A percentile compares a stretch with the other conserved stretches of the same genome.
Evolutionary conservation across 2,888 invertebrate genomes (phyloP).

Genomic region (Operophtera brumata): DNA sequence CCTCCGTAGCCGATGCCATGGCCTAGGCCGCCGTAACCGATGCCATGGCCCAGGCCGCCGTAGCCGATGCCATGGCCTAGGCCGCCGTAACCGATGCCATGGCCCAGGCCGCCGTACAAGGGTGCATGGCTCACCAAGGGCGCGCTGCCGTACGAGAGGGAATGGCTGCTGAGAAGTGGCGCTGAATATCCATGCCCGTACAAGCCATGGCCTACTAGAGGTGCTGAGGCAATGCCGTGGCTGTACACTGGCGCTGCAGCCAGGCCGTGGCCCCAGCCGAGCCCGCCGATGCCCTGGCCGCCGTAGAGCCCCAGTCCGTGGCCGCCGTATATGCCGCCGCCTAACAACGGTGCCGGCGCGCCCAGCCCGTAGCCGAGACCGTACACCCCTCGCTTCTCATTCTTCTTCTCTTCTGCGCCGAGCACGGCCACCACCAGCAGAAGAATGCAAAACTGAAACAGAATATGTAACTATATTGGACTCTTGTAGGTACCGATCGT

Average conservation of each 20-base stretch:
- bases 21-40: too few relatives aligned
- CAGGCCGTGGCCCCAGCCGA: slow-evolving; percentile 54
- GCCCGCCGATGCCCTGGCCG: slow-evolving; percentile 52
- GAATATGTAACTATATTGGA: too few relatives aligned
- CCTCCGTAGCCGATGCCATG: slow-evolving; percentile 33
- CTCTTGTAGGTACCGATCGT: too few relatives aligned
- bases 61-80: slow-evolving; percentile 49
- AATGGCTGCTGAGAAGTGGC: slow-evolving; percentile 37
- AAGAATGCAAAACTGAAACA: slow-evolving; percentile 57
- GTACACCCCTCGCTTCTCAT: slow-evolving; percentile 71
- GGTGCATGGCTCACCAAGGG: slow-evolving; percentile 35
- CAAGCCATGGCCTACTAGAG: slow-evolving; percentile 33
- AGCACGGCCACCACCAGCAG: slow-evolving; percentile 57
- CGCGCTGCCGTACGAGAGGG: slow-evolving; percentile 30
- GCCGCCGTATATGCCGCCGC: slow-evolving; percentile 49
- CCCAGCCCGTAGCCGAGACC: slow-evolving; percentile 65
- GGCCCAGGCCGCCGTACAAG: slow-evolving; percentile 53
- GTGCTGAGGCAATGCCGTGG: slow-evolving; percentile 34
- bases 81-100: slow-evolving; percentile 38
- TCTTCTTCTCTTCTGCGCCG: slow-evolving; percentile 71
- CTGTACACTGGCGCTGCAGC: slow-evolving; percentile 43
- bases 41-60: slow-evolving; percentile 59
- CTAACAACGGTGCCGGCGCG: slow-evolving; percentile 36
- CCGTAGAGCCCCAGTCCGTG: slow-evolving; percentile 53
- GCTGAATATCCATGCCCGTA: slow-evolving; percentile 32